Evolutionary conservation across 2,888 invertebrate genomes (phyloP).

Genomic region (Polydrusus cervinus): DNA sequence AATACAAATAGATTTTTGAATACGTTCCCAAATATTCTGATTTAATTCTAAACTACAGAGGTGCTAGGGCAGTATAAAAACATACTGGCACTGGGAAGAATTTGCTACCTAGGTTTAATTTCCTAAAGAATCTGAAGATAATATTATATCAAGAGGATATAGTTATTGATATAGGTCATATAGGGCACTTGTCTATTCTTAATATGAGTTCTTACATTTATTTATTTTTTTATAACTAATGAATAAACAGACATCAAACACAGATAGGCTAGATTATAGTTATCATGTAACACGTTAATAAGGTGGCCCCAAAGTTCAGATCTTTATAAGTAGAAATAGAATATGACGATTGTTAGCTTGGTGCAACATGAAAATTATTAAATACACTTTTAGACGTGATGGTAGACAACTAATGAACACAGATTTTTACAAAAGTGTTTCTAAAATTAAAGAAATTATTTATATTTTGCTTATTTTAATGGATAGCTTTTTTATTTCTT

Average conservation of each 20-base stretch:
- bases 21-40: neutral
- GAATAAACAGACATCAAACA: slow-evolving; percentile 20
- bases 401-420: no score
- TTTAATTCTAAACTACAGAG: neutral
- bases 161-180: slow-evolving; percentile 9
- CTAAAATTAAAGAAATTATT: no score
- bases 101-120: neutral
- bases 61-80: neutral
- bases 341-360: neutral
- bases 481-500: no score
- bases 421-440: no score
- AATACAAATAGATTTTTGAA: neutral
- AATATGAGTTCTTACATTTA: neutral
- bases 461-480: no score
- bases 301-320: slow-evolving; percentile 26
- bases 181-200: slow-evolving; percentile 21
- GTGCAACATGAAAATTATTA: neutral
- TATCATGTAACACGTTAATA: slow-evolving; percentile 6
- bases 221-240: neutral
- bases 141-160: neutral
- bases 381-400: no score
- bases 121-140: slow-evolving; percentile 1
- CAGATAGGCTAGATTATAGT: neutral
- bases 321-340: slow-evolving; percentile 6
- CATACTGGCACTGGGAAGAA: slow-evolving; percentile 17